Evolutionary conservation across 1,140 invertebrate genomes (phyloP).

Genomic region (Penaeus vannamei): DNA sequence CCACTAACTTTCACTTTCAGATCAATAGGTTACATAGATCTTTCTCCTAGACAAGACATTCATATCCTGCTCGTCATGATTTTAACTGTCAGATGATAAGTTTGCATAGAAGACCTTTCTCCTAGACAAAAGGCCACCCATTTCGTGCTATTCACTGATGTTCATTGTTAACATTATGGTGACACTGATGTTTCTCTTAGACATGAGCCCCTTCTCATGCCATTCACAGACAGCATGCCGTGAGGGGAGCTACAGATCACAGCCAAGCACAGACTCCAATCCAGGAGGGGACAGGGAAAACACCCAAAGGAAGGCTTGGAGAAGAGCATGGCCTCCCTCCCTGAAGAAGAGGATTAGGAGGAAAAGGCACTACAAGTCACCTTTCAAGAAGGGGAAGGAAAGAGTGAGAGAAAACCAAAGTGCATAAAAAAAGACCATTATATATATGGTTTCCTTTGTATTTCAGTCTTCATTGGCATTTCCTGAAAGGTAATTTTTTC

Average conservation of each 20-base stretch:
- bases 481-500: conserved; percentile 68
- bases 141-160: too few species aligned
- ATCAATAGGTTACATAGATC: too few species aligned
- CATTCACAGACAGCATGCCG: conserved; percentile 28
- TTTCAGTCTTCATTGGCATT: conserved; percentile 70
- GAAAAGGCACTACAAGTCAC: conserved; percentile 27
- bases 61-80: too few species aligned
- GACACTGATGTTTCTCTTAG: too few species aligned
- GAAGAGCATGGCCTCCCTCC: not conserved
- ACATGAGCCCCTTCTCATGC: too few species aligned
- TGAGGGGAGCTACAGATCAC: conserved; percentile 31
- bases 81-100: too few species aligned
- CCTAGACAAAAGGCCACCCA: too few species aligned
- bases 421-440: conserved; percentile 30
- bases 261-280: not conserved
- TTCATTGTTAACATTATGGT: too few species aligned
- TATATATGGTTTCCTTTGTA: conserved; percentile 70
- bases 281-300: conserved; percentile 44
- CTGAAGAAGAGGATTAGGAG: conserved; percentile 46
- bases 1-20: too few species aligned
- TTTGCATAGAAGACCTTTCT: too few species aligned
- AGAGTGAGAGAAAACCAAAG: conserved; percentile 45
- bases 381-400: conserved; percentile 17
- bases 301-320: conserved; percentile 24
- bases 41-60: too few species aligned